Percentiles rank a stretch among this genome's conserved stretches.
These are phyloP conservation scores for Cygnus buccinator DNA, from an alignment of 2,113 vertebrate species.

Conservation along the genomic window DNA sequence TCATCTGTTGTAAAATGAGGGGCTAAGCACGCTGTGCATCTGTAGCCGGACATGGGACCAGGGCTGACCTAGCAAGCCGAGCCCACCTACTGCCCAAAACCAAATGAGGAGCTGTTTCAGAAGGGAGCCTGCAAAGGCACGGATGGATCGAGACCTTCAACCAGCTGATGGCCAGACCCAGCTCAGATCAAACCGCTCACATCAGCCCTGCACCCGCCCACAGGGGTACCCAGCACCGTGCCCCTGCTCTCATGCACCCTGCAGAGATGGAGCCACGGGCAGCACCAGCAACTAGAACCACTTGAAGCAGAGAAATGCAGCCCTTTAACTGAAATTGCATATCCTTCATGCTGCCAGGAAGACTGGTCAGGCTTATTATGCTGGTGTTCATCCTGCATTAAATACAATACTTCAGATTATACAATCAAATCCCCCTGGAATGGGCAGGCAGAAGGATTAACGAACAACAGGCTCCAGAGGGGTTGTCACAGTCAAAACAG, in stretches of 20 bases:
- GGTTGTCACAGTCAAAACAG: constrained; percentile 40
- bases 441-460: constrained; percentile 55
- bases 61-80: not conserved
- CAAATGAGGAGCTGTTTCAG: not conserved
- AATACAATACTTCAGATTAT: constrained; percentile 62
- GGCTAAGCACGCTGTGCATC: rapidly evolving
- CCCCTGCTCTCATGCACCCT: not conserved
- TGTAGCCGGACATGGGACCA: not conserved
- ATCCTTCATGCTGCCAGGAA: constrained; percentile 38
- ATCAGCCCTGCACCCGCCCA: not conserved
- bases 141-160: not conserved
- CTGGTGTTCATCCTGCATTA: constrained; percentile 59
- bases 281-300: not conserved
- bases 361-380: constrained; percentile 53
- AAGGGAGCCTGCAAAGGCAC: not conserved
- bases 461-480: constrained; percentile 46
- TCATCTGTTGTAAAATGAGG: rapidly evolving
- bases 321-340: constrained; percentile 13
- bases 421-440: constrained; percentile 54
- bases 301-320: not conserved
- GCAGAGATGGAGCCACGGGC: not conserved
- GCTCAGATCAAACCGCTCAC: rapidly evolving
- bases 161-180: not conserved
- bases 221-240: not conserved
- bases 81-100: not conserved